Conservation (phyloP, 2,113 vertebrate genomes). For the Sardina pilchardus region DNA sequence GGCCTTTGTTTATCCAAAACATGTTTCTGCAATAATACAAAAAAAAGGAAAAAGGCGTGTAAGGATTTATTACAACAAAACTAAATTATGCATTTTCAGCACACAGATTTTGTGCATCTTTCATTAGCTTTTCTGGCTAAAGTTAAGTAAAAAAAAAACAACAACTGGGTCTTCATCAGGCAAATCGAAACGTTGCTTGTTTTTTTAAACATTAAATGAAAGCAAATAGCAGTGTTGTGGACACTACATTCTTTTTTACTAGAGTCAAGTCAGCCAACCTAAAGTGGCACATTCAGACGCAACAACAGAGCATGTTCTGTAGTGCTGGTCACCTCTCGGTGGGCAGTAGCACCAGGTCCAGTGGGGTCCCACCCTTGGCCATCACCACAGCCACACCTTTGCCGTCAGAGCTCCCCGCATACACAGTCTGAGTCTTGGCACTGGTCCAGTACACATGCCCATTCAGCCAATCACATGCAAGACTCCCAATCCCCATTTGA, state of each 20-base stretch:
- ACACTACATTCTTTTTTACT: too few relatives aligned
- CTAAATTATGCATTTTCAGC: too few relatives aligned
- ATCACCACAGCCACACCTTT: slow-evolving; percentile 74
- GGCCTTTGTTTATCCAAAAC: slow-evolving; percentile 83
- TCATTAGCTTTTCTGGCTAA: too few relatives aligned
- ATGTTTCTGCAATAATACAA: slow-evolving; percentile 73
- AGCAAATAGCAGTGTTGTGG: too few relatives aligned
- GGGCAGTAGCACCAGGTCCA: slow-evolving; percentile 79
- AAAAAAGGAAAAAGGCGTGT: too few relatives aligned
- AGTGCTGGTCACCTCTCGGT: slow-evolving; percentile 72
- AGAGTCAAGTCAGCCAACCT: background rate
- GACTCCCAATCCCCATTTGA: slow-evolving; percentile 70
- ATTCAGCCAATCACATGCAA: slow-evolving; percentile 86
- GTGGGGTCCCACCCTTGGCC: slow-evolving; percentile 77
- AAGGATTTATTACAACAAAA: too few relatives aligned
- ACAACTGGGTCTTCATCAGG: too few relatives aligned
- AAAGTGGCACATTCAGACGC: background rate
- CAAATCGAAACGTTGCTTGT: too few relatives aligned
- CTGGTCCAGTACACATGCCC: slow-evolving; percentile 88
- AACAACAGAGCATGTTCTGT: background rate
- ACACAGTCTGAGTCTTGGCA: slow-evolving; percentile 68
- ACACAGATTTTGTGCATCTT: too few relatives aligned
- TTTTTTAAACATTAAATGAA: too few relatives aligned
- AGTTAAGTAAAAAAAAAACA: too few relatives aligned
- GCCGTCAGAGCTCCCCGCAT: slow-evolving; percentile 73